Evolutionary conservation across 1,140 invertebrate species (phyloP), one percentile per base, ranked within the genome.

Genomic region (Cotesia glomerata): DNA sequence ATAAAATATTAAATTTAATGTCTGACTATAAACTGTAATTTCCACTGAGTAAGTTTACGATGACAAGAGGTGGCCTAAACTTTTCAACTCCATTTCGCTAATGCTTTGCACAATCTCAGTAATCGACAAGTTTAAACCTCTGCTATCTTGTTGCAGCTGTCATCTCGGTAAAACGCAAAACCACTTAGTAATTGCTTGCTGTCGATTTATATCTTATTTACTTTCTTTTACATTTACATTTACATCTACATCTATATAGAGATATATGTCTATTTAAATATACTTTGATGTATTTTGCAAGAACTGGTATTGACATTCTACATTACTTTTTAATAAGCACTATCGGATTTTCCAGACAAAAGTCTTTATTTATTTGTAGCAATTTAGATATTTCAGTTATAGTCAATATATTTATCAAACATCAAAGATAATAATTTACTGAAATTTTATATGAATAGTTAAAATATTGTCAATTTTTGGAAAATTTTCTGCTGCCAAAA

Each of bases 121-220:
- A 63, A 63, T 63, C 61, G 61, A n/a, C 61, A 35, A 63, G 61
- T 36, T 34, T 13, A 63, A 63, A 45, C 61, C 61, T 39, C 61
- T 35, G 36, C n/a, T 63, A 63, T 63, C 13, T 16, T 36, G 18
- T 18, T 26, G 58, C 34, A 63, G 36, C 4, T 36, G 34, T 36
- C 61, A 14, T 63, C n/a, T 63, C n/a, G 36, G 36, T 35, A 9
- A 18, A 34, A 63, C 61, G 35, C 32, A 63, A 63, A 63, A 14
- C 36, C 35, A 63, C 36, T 14, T 39, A 35, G 36, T 35, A 63
- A 63, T 63, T 63, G 16, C 11, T n/a, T 14, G 52, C 13, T 14
- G n/a, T n/a, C 16, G 16, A 5, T 54, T 54, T 54, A 14, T 54
- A 14, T 54, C 13, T 54, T 5, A 54, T 14, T 5, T 54, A 14